Base-by-base conservation (phyloP, 2,888 invertebrate genomes). In the Caenorhabditis virilis region DNA sequence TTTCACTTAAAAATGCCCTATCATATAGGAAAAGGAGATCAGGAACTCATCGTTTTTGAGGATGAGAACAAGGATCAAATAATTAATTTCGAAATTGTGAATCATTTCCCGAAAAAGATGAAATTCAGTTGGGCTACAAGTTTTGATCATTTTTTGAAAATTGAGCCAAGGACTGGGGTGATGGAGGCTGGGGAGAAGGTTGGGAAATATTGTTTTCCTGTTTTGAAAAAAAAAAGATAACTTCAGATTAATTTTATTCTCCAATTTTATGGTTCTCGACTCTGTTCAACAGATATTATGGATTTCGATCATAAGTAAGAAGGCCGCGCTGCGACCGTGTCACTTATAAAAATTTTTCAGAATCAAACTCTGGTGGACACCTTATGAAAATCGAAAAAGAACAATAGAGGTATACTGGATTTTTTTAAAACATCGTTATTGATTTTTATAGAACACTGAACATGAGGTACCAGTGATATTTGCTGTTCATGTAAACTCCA, bases 61-160 rank as follows among this genome's bases (percentile, higher is more conserved):
- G 61, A 61, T 35, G 61, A 51, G 23, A 47, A 46, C 16, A 36
- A 46, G 13, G 43, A 61, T 48, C 61, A 61, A n/a, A 51, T 27
- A 2, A 27, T 56, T 15, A 6, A 35, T n/a, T 25, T 61, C 33
- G 42, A 46, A n/a, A 45, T 56, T 6, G 9, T 16, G 15, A 61
- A 61, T 48, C 41, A 38, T 13, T 47, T 56, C 30, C 23, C n/a
- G 11, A 50, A 42, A 20, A 33, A 38, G 38, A 61, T 61, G 61
- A 55, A 47, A n/a, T 61, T 56, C 41, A 51, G 55, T 25, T 61
- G 61, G 61, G 51, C 55, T 35, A 61, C 61, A n/a, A 56, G 23
- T 33, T 56, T 55, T 26, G 47, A 42, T 18, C 16, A 22, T 7
- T 23, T 61, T 15, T 35, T 61, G 30, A 46, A 42, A 43, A 55